Percentiles rank a stretch among this genome's conserved stretches.
Evolutionary conservation across 30 jellyfish, hydroid and myxozoan genomes (phyloP).

Genomic region (Pseudorhiza aurosa): DNA sequence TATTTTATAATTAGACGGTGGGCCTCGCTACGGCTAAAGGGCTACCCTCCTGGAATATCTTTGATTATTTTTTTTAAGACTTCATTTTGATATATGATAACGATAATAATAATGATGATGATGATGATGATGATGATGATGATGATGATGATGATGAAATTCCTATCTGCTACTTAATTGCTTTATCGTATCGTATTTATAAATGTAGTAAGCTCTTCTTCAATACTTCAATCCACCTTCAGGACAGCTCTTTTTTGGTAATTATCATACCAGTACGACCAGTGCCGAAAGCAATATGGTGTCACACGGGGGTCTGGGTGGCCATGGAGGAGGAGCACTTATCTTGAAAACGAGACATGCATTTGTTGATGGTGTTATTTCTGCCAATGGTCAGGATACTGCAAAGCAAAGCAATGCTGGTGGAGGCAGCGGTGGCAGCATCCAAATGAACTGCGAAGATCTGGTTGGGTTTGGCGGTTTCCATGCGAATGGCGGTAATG

Average conservation of each 20-base stretch:
- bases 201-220: too few relatives aligned
- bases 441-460: constrained; percentile 34
- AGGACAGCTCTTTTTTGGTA: constrained; percentile 57
- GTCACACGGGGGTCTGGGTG: constrained; percentile 63
- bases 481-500: constrained; percentile 59
- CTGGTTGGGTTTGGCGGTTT: constrained; percentile 59
- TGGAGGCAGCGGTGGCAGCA: constrained; percentile 73
- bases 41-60: too few relatives aligned
- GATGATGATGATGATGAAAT: too few relatives aligned
- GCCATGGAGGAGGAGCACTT: constrained; percentile 73
- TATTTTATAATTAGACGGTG: too few relatives aligned
- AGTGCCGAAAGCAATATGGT: constrained; percentile 14
- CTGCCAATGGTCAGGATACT: constrained; percentile 60
- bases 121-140: too few relatives aligned
- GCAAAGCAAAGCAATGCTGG: constrained; percentile 59
- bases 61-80: too few relatives aligned
- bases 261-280: constrained; percentile 21
- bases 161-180: too few relatives aligned
- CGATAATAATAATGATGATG: too few relatives aligned
- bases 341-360: constrained; percentile 60
- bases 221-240: not conserved
- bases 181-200: too few relatives aligned
- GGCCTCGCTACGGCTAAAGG: too few relatives aligned
- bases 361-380: constrained; percentile 43
- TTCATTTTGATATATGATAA: too few relatives aligned